A percentile compares a stretch with the other conserved stretches of the same genome.
Conservation (phyloP, 2,797 vertebrate species). For the Rhyacichthys aspro region DNA sequence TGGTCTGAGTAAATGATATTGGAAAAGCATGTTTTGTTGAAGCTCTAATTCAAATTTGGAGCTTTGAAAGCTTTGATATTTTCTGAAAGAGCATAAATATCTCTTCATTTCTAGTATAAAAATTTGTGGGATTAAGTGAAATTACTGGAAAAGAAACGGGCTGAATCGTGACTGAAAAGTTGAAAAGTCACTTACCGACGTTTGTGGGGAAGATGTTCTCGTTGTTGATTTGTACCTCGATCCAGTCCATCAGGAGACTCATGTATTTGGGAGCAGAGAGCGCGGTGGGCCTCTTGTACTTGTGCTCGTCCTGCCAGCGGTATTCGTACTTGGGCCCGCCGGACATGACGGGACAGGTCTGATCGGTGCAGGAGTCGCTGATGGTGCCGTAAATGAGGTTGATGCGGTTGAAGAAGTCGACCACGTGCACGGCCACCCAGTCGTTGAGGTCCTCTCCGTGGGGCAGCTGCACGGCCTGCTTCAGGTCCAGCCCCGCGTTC, state of each 20-base stretch:
- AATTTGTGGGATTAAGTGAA: too few species aligned
- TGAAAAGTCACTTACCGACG: slow-evolving; percentile 90
- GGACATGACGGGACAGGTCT: slow-evolving; percentile 92
- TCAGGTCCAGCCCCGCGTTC: slow-evolving; percentile 92
- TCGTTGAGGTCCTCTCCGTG: slow-evolving; percentile 90
- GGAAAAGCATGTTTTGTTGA: too few species aligned
- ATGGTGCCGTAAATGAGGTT: slow-evolving; percentile 98
- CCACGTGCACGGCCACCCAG: slow-evolving; percentile 97
- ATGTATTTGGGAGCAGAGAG: slow-evolving; percentile 92
- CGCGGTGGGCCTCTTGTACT: slow-evolving; percentile 89
- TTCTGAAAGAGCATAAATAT: too few species aligned
- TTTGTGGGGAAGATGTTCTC: slow-evolving; percentile 95
- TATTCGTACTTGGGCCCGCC: slow-evolving; percentile 95
- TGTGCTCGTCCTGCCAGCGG: slow-evolving; percentile 93
- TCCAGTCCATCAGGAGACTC: slow-evolving; percentile 98
- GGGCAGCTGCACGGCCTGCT: slow-evolving; percentile 90
- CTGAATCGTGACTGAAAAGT: too few species aligned
- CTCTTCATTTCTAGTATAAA: too few species aligned
- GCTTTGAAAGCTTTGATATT: too few species aligned
- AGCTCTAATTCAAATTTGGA: too few species aligned
- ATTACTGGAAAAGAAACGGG: too few species aligned
- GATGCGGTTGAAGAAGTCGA: slow-evolving; percentile 98
- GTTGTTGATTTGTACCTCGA: slow-evolving; percentile 96
- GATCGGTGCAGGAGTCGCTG: slow-evolving; percentile 92
- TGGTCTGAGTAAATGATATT: too few species aligned